A percentile compares a stretch with the other conserved stretches of the same genome.
These are phyloP conservation scores for Chloropsis cyanopogon DNA, from an alignment of 2,113 vertebrate species.

Conservation along the genomic window DNA sequence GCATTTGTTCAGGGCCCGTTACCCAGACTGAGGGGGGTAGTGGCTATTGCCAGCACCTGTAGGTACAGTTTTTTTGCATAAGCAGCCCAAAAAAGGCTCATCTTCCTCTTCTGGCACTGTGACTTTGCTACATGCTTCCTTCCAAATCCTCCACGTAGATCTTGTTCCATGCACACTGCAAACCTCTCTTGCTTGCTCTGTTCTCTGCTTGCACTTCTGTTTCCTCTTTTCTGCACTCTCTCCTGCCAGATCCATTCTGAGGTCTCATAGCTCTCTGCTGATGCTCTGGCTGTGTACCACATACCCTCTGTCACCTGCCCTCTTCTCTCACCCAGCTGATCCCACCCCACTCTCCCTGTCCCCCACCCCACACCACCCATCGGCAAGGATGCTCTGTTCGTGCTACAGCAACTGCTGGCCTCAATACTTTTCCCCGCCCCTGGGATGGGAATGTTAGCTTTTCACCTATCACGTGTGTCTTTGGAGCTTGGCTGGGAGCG, in stretches of 20 bases:
- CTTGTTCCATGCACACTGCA: background rate
- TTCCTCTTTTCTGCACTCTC: background rate
- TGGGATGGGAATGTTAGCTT: rapidly evolving
- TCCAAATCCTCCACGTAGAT: background rate
- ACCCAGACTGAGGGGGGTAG: background rate
- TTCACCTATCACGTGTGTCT: rapidly evolving
- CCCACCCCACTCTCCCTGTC: rapidly evolving
- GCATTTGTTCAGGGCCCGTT: background rate
- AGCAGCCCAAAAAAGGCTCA: background rate
- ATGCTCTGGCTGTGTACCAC: rapidly evolving
- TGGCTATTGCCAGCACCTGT: background rate
- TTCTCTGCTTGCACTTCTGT: background rate
- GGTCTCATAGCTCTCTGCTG: background rate
- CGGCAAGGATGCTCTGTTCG: rapidly evolving
- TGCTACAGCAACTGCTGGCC: background rate
- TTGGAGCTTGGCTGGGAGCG: background rate
- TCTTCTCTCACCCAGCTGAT: background rate
- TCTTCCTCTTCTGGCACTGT: background rate
- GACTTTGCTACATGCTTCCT: background rate
- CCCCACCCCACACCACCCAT: background rate
- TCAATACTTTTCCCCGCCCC: rapidly evolving
- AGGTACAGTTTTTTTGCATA: background rate
- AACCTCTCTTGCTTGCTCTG: background rate
- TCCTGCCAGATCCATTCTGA: background rate
- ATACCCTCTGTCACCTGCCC: rapidly evolving